phyloP scores from a whole-genome alignment of 2,797 vertebrate species.

The Clarias laeviceps region DNA sequence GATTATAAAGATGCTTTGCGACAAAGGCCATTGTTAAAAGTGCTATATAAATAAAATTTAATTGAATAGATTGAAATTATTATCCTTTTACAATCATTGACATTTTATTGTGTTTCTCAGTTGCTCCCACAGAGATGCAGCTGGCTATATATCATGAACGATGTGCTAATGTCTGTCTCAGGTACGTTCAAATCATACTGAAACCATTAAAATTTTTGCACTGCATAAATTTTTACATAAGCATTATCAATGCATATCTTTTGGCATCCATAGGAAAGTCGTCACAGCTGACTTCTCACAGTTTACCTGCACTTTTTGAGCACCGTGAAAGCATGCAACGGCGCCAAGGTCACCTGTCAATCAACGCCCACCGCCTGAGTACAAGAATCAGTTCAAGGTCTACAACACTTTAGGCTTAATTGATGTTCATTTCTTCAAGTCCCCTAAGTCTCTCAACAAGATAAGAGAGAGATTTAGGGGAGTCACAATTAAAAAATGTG shows the following conservation, averaged over 20 bases:
- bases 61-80: too few species aligned
- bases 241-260: not conserved
- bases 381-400: slow-evolving; percentile 86
- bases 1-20: too few species aligned
- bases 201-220: not conserved
- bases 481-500: too few species aligned
- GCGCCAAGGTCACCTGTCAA: slow-evolving; percentile 78
- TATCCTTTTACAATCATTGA: not conserved
- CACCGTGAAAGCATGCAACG: slow-evolving; percentile 88
- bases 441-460: not conserved
- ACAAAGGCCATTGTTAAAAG: too few species aligned
- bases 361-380: slow-evolving; percentile 86
- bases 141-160: slow-evolving; percentile 90
- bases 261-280: slow-evolving; percentile 79
- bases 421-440: not conserved
- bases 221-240: too few species aligned
- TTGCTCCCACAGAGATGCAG: slow-evolving; percentile 86
- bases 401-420: not conserved
- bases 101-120: slow-evolving; percentile 61
- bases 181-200: slow-evolving; percentile 69
- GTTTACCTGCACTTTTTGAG: slow-evolving; percentile 84
- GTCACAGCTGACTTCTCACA: slow-evolving; percentile 88
- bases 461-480: too few species aligned
- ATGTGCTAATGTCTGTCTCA: slow-evolving; percentile 87
- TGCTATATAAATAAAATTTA: too few species aligned